Conservation (phyloP, 2,797 vertebrate genomes). For the Natrix natrix region DNA sequence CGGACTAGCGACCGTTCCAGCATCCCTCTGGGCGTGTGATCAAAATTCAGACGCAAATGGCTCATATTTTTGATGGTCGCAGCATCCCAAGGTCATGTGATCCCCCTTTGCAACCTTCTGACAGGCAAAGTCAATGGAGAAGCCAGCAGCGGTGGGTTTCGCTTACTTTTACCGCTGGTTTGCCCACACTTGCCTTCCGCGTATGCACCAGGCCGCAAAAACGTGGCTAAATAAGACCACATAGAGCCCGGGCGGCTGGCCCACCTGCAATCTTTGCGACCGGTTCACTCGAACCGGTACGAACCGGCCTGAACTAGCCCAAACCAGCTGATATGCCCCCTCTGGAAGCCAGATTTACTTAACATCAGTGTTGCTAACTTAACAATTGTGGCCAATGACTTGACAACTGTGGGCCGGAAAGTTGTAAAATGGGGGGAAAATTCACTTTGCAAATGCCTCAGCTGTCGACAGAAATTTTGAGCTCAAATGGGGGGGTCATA, state of each 20-base stretch:
- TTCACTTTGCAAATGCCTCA: neutral
- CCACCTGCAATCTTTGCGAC: too few relatives aligned
- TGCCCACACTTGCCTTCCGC: too few relatives aligned
- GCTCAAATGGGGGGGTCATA: neutral
- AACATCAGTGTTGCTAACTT: neutral
- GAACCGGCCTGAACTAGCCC: too few relatives aligned
- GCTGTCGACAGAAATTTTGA: neutral
- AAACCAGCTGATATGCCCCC: too few relatives aligned
- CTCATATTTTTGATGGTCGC: neutral
- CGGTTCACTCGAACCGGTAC: too few relatives aligned
- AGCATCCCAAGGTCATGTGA: neutral
- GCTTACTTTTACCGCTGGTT: too few relatives aligned
- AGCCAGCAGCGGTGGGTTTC: neutral
- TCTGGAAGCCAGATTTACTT: neutral
- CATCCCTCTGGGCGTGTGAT: neutral
- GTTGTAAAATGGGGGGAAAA: neutral
- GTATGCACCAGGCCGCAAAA: too few relatives aligned
- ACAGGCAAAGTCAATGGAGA: neutral
- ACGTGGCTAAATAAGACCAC: too few relatives aligned
- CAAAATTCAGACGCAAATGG: neutral
- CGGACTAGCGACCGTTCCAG: fast-evolving
- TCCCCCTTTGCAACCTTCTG: neutral
- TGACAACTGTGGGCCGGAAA: neutral
- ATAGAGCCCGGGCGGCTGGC: too few relatives aligned
- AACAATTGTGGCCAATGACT: neutral